These are phyloP conservation scores for Chondrilla cf. caribensis DNA, from an alignment of 37 sponge, comb jelly and placozoan genomes.

Conservation along the genomic window DNA sequence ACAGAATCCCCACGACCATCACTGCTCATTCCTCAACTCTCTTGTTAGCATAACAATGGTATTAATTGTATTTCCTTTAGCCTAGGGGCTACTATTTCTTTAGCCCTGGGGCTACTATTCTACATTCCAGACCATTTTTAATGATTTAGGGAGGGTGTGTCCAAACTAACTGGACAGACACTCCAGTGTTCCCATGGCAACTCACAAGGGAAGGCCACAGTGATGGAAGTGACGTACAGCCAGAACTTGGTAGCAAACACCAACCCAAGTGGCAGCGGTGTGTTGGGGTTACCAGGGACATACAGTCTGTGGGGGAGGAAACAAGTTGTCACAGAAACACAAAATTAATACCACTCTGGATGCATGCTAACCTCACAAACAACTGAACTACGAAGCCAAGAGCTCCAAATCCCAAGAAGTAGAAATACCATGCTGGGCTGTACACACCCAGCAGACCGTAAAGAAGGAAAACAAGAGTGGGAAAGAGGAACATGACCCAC, in stretches of 20 bases:
- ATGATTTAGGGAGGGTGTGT: too few species aligned
- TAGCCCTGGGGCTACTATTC: too few species aligned
- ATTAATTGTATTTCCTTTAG: too few species aligned
- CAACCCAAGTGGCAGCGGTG: conserved; percentile 72
- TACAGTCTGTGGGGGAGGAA: conserved; percentile 33
- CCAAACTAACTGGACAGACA: too few species aligned
- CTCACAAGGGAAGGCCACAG: conserved; percentile 15
- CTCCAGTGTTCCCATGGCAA: too few species aligned
- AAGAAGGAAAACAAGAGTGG: conserved; percentile 27
- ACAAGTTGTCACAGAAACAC: background rate
- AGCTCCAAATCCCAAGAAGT: conserved; percentile 17
- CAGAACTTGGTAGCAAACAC: conserved; percentile 68
- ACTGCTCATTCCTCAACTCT: background rate
- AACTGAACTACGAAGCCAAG: background rate
- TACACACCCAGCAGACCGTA: conserved; percentile 41
- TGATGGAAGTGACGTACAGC: conserved; percentile 59
- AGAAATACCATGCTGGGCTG: conserved; percentile 58
- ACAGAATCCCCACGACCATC: too few species aligned
- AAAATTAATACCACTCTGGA: background rate
- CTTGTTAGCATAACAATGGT: background rate
- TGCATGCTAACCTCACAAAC: background rate
- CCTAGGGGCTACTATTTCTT: too few species aligned
- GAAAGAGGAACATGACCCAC: conserved; percentile 72
- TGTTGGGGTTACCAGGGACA: conserved; percentile 40
- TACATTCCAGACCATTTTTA: too few species aligned